Conservation (phyloP, 2,797 vertebrate genomes). For the Prionace glauca region DNA sequence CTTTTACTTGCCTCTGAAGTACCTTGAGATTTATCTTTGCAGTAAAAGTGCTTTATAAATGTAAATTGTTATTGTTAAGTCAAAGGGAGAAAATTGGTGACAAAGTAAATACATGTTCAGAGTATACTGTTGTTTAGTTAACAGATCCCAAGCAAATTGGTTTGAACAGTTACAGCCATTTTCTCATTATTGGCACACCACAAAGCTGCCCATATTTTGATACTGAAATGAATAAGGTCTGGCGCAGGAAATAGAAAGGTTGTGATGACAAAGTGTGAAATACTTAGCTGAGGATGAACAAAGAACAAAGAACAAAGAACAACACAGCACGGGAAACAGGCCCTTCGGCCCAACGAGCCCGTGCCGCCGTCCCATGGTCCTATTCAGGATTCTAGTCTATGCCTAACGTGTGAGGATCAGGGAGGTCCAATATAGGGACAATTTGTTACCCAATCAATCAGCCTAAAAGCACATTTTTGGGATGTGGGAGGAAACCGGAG, state of each 20-base stretch:
- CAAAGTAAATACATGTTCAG: background rate
- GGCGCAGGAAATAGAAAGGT: background rate
- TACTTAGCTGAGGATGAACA: background rate
- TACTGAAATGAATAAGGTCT: background rate
- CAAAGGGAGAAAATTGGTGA: background rate
- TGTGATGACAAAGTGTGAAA: background rate
- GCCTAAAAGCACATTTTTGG: no score
- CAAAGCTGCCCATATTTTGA: background rate
- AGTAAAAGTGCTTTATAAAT: background rate
- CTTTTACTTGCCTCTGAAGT: background rate
- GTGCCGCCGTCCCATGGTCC: no score
- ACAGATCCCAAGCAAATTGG: background rate
- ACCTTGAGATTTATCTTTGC: background rate
- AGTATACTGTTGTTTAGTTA: no score
- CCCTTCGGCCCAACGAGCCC: no score
- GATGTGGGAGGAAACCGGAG: no score
- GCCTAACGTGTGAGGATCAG: no score
- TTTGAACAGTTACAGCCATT: background rate
- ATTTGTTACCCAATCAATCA: no score
- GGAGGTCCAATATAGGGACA: no score
- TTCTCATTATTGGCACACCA: background rate
- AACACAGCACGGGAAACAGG: no score
- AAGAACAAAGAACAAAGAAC: no score
- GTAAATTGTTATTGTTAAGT: background rate
- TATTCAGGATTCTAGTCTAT: no score